Percentiles rank a stretch among this genome's conserved stretches.
Conservation (phyloP, 2,113 vertebrate species). For the Neogale vison region DNA sequence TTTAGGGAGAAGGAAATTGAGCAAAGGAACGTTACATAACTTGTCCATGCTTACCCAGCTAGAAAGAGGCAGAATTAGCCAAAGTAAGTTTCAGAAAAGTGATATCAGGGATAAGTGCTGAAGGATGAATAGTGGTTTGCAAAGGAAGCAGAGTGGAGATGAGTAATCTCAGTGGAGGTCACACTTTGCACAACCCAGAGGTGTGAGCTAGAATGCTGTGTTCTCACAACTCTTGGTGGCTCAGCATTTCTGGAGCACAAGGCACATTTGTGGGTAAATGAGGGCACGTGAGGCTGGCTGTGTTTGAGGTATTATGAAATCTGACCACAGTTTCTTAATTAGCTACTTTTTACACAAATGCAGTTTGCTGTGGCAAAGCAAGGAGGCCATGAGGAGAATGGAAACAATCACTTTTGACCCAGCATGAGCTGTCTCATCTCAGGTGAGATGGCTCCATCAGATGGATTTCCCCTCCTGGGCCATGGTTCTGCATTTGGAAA, state of each 20-base stretch:
- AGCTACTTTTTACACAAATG: not conserved
- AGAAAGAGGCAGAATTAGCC: not conserved
- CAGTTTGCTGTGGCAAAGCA: not conserved
- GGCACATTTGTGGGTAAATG: not conserved
- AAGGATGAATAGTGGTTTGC: not conserved
- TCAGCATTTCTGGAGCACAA: not conserved
- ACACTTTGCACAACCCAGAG: not conserved
- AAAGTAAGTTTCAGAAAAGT: not conserved
- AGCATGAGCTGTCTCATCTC: not conserved
- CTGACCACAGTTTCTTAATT: not conserved
- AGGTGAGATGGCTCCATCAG: not conserved
- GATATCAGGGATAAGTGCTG: not conserved
- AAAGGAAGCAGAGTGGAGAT: not conserved
- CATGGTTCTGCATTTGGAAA: not conserved
- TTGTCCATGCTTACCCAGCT: not conserved
- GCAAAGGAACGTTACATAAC: not conserved
- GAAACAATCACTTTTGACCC: not conserved
- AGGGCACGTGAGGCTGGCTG: not conserved
- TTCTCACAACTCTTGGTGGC: not conserved
- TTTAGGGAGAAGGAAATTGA: not conserved
- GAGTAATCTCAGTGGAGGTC: not conserved
- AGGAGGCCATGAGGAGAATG: not conserved
- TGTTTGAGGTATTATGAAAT: not conserved
- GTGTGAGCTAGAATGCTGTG: not conserved
- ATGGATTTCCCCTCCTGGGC: not conserved